These are phyloP conservation scores for Epinephelus fuscoguttatus DNA, from an alignment of 2,113 vertebrate genomes.

Conservation along the genomic window DNA sequence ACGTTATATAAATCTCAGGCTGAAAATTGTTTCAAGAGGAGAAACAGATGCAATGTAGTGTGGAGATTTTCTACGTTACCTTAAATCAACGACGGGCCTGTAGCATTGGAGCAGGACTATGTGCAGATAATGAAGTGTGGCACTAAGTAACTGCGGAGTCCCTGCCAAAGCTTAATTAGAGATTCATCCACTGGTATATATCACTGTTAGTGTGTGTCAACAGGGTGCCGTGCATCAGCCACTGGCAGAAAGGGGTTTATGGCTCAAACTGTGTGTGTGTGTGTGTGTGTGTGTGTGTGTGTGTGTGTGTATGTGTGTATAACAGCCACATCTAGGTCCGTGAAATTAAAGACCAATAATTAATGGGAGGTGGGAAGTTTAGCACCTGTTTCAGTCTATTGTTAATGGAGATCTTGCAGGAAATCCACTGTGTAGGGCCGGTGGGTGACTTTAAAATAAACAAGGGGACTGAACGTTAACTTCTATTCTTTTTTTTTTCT, in stretches of 20 bases:
- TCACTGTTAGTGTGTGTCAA: constrained; percentile 93
- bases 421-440: constrained; percentile 60
- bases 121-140: constrained; percentile 88
- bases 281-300: constrained; percentile 35
- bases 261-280: constrained; percentile 77
- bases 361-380: constrained; percentile 81
- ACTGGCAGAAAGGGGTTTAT: constrained; percentile 87
- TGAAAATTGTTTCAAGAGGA: constrained; percentile 47
- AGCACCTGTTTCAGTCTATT: constrained; percentile 83
- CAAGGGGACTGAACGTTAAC: constrained; percentile 43
- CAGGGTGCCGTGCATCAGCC: constrained; percentile 89
- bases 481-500: constrained; percentile 20
- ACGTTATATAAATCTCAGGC: constrained; percentile 44
- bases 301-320: constrained; percentile 51
- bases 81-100: constrained; percentile 86
- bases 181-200: constrained; percentile 92
- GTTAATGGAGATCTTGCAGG: constrained; percentile 76
- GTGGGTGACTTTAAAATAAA: constrained; percentile 74
- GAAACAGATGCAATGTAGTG: constrained; percentile 64
- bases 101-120: constrained; percentile 82
- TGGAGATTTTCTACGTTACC: constrained; percentile 73
- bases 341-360: constrained; percentile 84
- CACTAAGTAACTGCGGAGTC: constrained; percentile 87
- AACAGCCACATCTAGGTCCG: constrained; percentile 66
- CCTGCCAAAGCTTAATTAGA: constrained; percentile 95